phyloP scores from a whole-genome alignment of 2,113 vertebrate genomes.

The Zeus faber region DNA sequence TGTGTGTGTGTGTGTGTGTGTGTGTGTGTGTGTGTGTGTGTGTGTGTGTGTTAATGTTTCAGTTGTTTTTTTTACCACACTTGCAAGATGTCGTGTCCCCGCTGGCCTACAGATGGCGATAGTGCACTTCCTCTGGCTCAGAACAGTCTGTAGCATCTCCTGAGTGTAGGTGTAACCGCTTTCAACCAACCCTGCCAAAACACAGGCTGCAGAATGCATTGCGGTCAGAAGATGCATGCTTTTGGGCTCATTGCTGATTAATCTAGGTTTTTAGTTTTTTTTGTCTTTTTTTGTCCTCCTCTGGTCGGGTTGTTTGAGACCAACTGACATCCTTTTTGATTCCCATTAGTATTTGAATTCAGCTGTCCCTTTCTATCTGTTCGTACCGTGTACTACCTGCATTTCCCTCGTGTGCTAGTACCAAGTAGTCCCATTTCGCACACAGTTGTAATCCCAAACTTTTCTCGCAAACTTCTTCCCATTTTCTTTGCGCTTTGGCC shows the following conservation, averaged over 20 bases:
- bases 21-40: too few species aligned
- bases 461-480: neutral
- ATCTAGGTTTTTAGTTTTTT: too few species aligned
- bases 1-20: too few species aligned
- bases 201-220: slow-evolving; percentile 8
- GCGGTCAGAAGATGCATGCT: slow-evolving; percentile 20
- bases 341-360: slow-evolving; percentile 11
- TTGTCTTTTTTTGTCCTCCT: slow-evolving; percentile 21
- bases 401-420: neutral
- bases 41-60: neutral
- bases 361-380: slow-evolving; percentile 5
- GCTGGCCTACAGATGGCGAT: slow-evolving; percentile 62
- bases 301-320: slow-evolving; percentile 34
- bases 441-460: neutral
- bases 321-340: too few species aligned
- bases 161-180: slow-evolving; percentile 10
- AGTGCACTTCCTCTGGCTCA: slow-evolving; percentile 43
- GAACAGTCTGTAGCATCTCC: neutral
- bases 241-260: too few species aligned
- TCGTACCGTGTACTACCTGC: neutral
- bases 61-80: neutral
- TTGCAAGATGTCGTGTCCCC: slow-evolving; percentile 9
- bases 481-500: neutral
- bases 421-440: too few species aligned
- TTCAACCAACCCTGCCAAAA: slow-evolving; percentile 22